A percentile compares a stretch with the other conserved stretches of the same genome.
Conservation (phyloP, 2,113 vertebrate species). For the Tiliqua scincoides region DNA sequence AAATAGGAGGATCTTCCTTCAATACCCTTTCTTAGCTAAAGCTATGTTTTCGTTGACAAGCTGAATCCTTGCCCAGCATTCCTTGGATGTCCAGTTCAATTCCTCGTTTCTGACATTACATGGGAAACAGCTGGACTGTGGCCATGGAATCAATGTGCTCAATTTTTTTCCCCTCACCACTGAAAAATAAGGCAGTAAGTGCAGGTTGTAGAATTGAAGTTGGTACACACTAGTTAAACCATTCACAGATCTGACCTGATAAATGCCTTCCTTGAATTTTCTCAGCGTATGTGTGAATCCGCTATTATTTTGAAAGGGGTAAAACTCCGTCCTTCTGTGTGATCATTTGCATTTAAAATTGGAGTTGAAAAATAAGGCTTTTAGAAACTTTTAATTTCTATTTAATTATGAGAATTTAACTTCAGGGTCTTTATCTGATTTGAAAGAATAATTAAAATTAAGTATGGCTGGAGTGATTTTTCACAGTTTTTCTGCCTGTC, state of each 20-base stretch:
- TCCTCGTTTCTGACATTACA: background rate
- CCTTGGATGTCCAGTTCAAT: background rate
- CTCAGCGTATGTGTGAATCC: background rate
- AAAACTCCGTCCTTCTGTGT: slow-evolving; percentile 33
- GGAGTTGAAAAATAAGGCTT: slow-evolving; percentile 77
- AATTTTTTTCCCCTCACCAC: too few relatives aligned
- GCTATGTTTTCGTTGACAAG: too few relatives aligned
- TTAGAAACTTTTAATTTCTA: slow-evolving; percentile 88
- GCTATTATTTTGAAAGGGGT: slow-evolving; percentile 44
- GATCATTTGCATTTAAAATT: slow-evolving; percentile 83
- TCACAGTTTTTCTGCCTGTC: slow-evolving; percentile 80
- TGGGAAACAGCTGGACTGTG: background rate
- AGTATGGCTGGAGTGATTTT: slow-evolving; percentile 89
- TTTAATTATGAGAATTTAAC: slow-evolving; percentile 86
- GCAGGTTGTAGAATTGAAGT: background rate
- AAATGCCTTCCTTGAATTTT: background rate
- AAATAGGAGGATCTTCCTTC: too few relatives aligned
- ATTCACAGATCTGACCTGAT: too few relatives aligned
- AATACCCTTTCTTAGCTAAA: background rate
- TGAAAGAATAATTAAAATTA: slow-evolving; percentile 98
- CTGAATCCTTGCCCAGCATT: background rate
- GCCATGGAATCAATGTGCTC: background rate
- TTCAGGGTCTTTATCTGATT: slow-evolving; percentile 87
- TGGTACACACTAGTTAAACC: background rate
- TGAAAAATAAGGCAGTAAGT: background rate